These are phyloP conservation scores for Caenorhabditis macrosperma DNA, from an alignment of 2,888 invertebrate species.

Conservation along the genomic window DNA sequence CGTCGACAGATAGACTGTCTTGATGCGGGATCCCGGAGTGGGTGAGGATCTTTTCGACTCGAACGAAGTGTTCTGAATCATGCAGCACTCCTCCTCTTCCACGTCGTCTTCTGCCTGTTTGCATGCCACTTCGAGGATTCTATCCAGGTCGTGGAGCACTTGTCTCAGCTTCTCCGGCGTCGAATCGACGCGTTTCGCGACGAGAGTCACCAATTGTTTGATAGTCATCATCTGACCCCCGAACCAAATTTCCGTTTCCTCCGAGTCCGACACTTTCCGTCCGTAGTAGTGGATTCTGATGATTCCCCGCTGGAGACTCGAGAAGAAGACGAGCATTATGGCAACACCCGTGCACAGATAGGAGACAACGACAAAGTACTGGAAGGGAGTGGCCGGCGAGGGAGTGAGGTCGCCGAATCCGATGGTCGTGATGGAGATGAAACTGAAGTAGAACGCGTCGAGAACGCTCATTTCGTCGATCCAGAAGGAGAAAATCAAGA, in stretches of 20 bases:
- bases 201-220: slow-evolving; percentile 67
- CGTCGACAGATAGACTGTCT: slow-evolving; percentile 31
- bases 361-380: slow-evolving; percentile 64
- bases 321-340: slow-evolving; percentile 69
- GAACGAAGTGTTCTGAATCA: not conserved
- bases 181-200: slow-evolving; percentile 68
- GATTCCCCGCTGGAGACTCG: slow-evolving; percentile 65
- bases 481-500: slow-evolving; percentile 69
- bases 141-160: slow-evolving; percentile 68
- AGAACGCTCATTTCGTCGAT: slow-evolving; percentile 67
- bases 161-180: slow-evolving; percentile 64
- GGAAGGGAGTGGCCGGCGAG: slow-evolving; percentile 61
- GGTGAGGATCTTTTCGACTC: not conserved
- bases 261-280: slow-evolving; percentile 60
- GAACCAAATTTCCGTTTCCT: slow-evolving; percentile 74
- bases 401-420: slow-evolving; percentile 74
- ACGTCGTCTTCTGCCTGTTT: slow-evolving; percentile 41
- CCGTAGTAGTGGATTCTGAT: slow-evolving; percentile 69
- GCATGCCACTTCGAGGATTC: slow-evolving; percentile 66
- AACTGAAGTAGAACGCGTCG: slow-evolving; percentile 74
- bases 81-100: slow-evolving; percentile 12
- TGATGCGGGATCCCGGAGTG: slow-evolving; percentile 14
- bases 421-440: slow-evolving; percentile 76
- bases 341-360: slow-evolving; percentile 69
- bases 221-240: slow-evolving; percentile 72